These are phyloP conservation scores for Caenorhabditis remanei DNA, from an alignment of 1,140 invertebrate genomes.

Conservation along the genomic window DNA sequence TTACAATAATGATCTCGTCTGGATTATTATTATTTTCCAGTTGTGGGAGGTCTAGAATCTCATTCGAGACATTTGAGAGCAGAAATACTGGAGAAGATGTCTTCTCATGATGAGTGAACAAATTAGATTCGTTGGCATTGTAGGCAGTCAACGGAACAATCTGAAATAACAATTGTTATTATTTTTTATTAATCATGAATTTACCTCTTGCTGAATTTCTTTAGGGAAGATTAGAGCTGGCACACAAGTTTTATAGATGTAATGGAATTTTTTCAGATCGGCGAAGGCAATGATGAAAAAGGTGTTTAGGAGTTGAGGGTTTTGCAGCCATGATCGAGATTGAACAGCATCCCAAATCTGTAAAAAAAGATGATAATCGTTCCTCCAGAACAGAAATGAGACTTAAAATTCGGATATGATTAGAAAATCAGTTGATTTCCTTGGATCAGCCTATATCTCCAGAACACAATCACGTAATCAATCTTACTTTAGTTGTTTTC, in stretches of 20 bases:
- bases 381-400: no score
- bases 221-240: conserved; percentile 39
- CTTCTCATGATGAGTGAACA: not conserved
- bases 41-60: not conserved
- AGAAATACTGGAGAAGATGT: conserved; percentile 4
- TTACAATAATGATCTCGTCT: conserved; percentile 43
- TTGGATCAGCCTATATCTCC: no score
- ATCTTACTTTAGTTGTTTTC: conserved; percentile 24
- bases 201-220: conserved; percentile 8
- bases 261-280: conserved; percentile 62
- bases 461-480: no score
- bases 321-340: conserved; percentile 16
- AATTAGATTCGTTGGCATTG: not conserved
- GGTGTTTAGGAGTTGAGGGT: conserved; percentile 16
- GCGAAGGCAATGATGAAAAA: conserved; percentile 56
- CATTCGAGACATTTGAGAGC: not conserved
- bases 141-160: not conserved
- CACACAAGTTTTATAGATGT: conserved; percentile 44
- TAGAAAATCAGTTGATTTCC: no score
- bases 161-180: not conserved
- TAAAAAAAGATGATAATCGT: not conserved
- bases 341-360: conserved; percentile 52
- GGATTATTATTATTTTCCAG: not conserved
- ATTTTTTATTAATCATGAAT: not conserved
- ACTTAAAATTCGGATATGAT: no score